Evolutionary conservation across 64 coral and sea anemone genomes (phyloP).

Genomic region (Anthopleura sola): DNA sequence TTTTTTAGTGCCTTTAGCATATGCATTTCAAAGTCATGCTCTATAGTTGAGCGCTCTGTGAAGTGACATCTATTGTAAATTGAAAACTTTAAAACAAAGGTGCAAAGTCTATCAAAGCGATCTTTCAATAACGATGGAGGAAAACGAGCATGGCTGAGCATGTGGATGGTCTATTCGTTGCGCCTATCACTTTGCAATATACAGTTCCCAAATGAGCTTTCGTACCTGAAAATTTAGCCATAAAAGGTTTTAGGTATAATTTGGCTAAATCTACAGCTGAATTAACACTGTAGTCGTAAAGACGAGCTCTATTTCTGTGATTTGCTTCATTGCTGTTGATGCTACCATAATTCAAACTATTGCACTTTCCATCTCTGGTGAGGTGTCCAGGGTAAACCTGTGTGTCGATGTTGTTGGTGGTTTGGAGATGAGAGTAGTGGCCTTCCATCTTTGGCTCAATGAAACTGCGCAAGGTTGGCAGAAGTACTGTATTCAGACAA

Average conservation of each 20-base stretch:
- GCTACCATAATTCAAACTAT: slow-evolving; percentile 4
- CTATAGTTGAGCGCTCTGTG: too few species aligned
- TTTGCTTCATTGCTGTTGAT: neutral
- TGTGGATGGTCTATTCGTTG: too few species aligned
- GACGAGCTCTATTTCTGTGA: neutral
- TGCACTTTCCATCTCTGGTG: neutral
- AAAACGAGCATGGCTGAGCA: too few species aligned
- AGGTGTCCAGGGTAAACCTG: neutral
- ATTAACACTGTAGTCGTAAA: neutral
- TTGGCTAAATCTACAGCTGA: slow-evolving; percentile 4
- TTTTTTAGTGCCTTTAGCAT: too few species aligned
- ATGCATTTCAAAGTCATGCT: too few species aligned
- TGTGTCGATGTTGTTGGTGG: neutral
- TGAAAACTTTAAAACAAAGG: too few species aligned
- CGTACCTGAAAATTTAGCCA: slow-evolving; percentile 15
- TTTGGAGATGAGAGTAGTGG: neutral
- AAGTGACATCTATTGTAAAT: too few species aligned
- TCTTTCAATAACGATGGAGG: too few species aligned
- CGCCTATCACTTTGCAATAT: neutral
- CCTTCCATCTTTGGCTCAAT: neutral
- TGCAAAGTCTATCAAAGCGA: too few species aligned
- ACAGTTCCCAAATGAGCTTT: neutral
- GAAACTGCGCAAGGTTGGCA: neutral
- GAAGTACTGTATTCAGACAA: neutral
- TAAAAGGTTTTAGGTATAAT: neutral